Evolutionary conservation across 2,113 vertebrate species (phyloP), one percentile per base, ranked within the genome.

Genomic region (Rhynchomys soricoides): DNA sequence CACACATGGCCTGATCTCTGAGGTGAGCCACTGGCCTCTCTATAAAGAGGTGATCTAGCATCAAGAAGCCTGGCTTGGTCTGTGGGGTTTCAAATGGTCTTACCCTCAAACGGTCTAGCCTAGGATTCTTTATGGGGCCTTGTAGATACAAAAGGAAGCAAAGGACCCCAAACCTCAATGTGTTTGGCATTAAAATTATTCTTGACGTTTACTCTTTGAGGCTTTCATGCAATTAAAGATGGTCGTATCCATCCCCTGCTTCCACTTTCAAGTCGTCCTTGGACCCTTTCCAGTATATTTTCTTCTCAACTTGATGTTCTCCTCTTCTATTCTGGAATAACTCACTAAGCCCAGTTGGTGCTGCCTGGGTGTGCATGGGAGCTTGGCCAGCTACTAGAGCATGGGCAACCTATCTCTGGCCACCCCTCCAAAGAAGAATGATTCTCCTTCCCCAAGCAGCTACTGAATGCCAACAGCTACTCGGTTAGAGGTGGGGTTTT

Each of bases 221-320:
- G 37, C 45, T 86, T 34, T 31, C n/a, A 85, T 45, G 12, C 40
- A 48, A 7, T 66, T 62, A 48, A 86, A 86, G 43, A 43, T 43
- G n/a, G 22, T 29, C n/a, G 5, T 16, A 4, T 66, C 13, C 15
- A 12, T 2, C 22, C 37, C 55, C 59, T 15, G 29, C 40, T 26
- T 82, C 17, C 9, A 0, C 2, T 21, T 2, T 45, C 40, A 43
- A 7, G 26, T 45, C 17, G 2, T 43, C 26, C 29, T 17, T 1
- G 4, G 26, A 34, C 34, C 40, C 59, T 86, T 24, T 9, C 10
- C 10, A 48, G 3, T 48, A 31, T 6, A 7, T 48, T 45, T 48
- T 48, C 74, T 45, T 86, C 43, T 64, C 59, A 48, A 34, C 40
- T 86, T 66, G 40, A 21, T 45, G 26, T 16, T 17, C 24, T 45